Conservation (phyloP, 2,888 invertebrate genomes). For the Phragmatobia fuliginosa region DNA sequence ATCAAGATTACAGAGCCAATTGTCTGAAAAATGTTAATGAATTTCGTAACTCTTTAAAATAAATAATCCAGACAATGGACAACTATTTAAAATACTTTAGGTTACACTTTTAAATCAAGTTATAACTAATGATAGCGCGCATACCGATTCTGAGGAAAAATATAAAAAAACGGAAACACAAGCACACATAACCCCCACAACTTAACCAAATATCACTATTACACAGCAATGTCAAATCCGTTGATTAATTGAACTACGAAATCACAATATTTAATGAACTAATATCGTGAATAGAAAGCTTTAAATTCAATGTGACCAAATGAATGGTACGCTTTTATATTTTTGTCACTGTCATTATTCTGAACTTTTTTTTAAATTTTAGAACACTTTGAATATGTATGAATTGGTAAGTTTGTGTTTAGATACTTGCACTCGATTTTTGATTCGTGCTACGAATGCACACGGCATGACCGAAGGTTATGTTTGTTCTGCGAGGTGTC, state of each 20-base stretch:
- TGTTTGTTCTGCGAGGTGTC: slow-evolving; percentile 56
- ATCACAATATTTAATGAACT: slow-evolving; percentile 7
- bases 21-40: not conserved
- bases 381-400: not conserved
- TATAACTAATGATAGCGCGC: not conserved
- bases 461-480: slow-evolving; percentile 80
- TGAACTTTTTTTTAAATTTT: not conserved
- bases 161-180: slow-evolving; percentile 26
- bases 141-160: slow-evolving; percentile 1
- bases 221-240: slow-evolving; percentile 20
- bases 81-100: slow-evolving; percentile 1
- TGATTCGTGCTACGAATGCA: slow-evolving; percentile 70
- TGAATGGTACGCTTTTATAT: not conserved
- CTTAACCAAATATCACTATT: slow-evolving; percentile 28
- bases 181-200: slow-evolving; percentile 28
- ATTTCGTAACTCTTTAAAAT: not conserved
- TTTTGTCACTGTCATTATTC: not conserved
- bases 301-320: slow-evolving; percentile 3
- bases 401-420: slow-evolving; percentile 7
- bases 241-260: slow-evolving; percentile 22
- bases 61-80: not conserved
- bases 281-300: slow-evolving; percentile 11
- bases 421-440: slow-evolving; percentile 82
- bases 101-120: not conserved
- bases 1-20: not conserved